Conservation (phyloP, 2,797 vertebrate genomes). For the Gallirallus australis region DNA sequence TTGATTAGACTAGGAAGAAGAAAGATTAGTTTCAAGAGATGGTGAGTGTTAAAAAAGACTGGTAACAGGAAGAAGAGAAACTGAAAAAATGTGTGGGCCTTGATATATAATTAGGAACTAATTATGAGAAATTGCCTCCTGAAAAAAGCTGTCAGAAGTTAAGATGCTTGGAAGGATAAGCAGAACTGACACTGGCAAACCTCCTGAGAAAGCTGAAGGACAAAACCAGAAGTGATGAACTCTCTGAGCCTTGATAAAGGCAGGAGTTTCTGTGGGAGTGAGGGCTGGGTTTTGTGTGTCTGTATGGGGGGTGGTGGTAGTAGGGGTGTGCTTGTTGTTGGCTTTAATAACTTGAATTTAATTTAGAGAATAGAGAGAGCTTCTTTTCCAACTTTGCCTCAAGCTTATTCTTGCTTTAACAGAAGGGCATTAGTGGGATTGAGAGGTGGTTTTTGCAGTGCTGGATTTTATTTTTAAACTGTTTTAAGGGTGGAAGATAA, state of each 20-base stretch:
- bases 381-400: neutral
- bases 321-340: neutral
- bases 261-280: neutral
- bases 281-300: neutral
- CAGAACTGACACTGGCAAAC: neutral
- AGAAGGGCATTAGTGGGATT: neutral
- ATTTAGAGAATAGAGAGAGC: neutral
- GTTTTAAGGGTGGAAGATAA: neutral
- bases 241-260: neutral
- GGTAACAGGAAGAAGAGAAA: slow-evolving; percentile 17
- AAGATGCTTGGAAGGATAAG: slow-evolving; percentile 40
- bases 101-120: slow-evolving; percentile 36
- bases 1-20: neutral
- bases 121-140: slow-evolving; percentile 34
- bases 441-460: neutral
- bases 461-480: neutral
- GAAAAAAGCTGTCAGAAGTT: neutral
- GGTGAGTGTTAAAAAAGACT: neutral
- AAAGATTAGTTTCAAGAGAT: neutral
- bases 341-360: neutral
- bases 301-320: no score
- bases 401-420: neutral
- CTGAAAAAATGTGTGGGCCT: slow-evolving; percentile 5
- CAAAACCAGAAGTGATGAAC: neutral
- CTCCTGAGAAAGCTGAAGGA: slow-evolving; percentile 8